phyloP scores from a whole-genome alignment of 2,888 invertebrate genomes.

The Tachina grossa region DNA sequence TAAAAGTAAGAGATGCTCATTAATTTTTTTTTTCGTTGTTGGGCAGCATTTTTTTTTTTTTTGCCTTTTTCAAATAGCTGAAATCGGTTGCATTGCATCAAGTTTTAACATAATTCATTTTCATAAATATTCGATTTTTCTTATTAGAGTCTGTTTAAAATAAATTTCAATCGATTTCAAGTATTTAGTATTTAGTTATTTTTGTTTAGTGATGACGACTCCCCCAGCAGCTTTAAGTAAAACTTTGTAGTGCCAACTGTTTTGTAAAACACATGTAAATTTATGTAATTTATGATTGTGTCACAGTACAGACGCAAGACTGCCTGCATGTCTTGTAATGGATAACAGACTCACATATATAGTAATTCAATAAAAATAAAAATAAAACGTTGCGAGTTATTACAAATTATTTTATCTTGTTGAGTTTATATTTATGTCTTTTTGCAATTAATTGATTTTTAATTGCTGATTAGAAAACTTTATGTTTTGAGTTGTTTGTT shows the following conservation, averaged over 20 bases:
- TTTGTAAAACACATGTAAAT: conserved; percentile 47
- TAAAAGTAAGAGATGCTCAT: conserved; percentile 24
- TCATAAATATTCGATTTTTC: not conserved
- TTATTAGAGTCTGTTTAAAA: conserved; percentile 36
- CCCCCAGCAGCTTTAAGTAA: conserved; percentile 33
- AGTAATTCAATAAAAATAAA: conserved; percentile 17
- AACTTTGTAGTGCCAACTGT: conserved; percentile 21
- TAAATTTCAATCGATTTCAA: conserved; percentile 47
- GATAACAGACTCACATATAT: conserved; percentile 9
- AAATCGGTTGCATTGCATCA: not conserved
- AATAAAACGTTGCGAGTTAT: conserved; percentile 5
- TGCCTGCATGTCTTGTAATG: not conserved
- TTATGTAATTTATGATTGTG: not conserved
- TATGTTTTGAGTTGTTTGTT: conserved; percentile 16
- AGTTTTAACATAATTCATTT: conserved; percentile 5
- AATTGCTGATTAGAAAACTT: conserved; percentile 51
- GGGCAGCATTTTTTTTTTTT: conserved; percentile 26
- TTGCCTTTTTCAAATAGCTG: not conserved
- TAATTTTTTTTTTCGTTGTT: not conserved
- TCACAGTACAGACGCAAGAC: not conserved
- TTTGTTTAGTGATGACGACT: conserved; percentile 29
- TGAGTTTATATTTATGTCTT: conserved; percentile 43
- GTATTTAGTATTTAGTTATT: no score
- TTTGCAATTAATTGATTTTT: conserved; percentile 60
- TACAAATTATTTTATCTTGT: conserved; percentile 38